A percentile compares a stretch with the other conserved stretches of the same genome.
Evolutionary conservation across 2,888 invertebrate species (phyloP).

Genomic region (Nomada hirtipes): DNA sequence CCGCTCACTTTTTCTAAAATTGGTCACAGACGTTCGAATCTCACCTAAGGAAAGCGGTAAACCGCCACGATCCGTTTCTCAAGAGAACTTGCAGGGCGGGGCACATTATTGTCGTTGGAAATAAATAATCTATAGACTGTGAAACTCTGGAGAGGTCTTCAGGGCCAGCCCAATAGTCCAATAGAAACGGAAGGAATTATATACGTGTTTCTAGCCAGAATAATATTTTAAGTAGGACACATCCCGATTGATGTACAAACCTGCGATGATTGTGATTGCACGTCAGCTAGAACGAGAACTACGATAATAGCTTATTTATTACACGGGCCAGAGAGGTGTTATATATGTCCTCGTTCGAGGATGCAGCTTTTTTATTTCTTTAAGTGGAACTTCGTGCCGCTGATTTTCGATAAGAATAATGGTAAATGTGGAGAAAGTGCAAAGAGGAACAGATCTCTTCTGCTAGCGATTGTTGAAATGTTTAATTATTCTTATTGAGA

Average conservation of each 20-base stretch:
- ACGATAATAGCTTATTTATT: slow-evolving; percentile 7
- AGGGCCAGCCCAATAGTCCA: neutral
- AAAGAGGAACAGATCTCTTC: neutral
- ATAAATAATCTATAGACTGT: slow-evolving; percentile 25
- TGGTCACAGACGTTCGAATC: slow-evolving; percentile 53
- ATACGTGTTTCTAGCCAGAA: neutral
- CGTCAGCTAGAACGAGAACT: neutral
- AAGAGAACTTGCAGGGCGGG: slow-evolving; percentile 28
- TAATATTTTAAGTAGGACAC: neutral
- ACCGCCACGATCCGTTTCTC: slow-evolving; percentile 27
- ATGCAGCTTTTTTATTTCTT: neutral
- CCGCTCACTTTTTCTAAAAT: slow-evolving; percentile 63
- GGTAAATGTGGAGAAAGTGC: too few relatives aligned
- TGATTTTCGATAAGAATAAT: neutral
- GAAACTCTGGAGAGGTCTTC: neutral
- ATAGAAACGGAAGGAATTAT: neutral
- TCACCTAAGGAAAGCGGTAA: slow-evolving; percentile 50
- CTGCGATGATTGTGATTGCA: neutral
- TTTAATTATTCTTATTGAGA: neutral
- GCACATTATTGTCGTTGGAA: slow-evolving; percentile 18
- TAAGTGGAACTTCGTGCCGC: neutral
- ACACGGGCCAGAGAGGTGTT: slow-evolving; percentile 5
- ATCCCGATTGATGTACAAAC: neutral
- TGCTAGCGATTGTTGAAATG: neutral
- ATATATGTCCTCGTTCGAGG: neutral